These are phyloP conservation scores for Agelas oroides DNA, from an alignment of 37 sponge, comb jelly and placozoan genomes.

Conservation along the genomic window DNA sequence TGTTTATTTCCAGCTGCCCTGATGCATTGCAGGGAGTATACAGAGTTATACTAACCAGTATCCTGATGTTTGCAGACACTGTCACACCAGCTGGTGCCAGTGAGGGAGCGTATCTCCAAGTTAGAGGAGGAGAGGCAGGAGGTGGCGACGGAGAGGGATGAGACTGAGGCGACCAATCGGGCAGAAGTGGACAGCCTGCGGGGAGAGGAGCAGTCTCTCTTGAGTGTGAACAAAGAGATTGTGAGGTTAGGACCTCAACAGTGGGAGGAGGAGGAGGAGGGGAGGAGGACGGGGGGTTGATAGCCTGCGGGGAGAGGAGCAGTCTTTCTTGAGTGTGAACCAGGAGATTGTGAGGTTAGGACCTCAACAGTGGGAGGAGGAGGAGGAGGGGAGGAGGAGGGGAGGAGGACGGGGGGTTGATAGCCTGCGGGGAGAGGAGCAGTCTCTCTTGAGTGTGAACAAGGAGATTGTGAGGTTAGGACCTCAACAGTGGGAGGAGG, in stretches of 20 bases:
- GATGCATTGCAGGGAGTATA: no score
- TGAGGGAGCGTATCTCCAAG: slow-evolving; percentile 45
- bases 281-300: neutral
- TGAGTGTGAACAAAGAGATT: slow-evolving; percentile 6
- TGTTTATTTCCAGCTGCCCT: no score
- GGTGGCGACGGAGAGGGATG: slow-evolving; percentile 24
- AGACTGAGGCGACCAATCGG: slow-evolving; percentile 12
- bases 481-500: neutral
- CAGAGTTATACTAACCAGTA: no score
- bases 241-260: slow-evolving; percentile 5
- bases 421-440: slow-evolving; percentile 3
- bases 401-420: no score
- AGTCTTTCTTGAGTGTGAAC: neutral
- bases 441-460: neutral
- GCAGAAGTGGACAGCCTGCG: slow-evolving; percentile 41
- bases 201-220: slow-evolving; percentile 4
- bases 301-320: neutral
- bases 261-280: no score
- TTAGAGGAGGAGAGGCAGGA: slow-evolving; percentile 22
- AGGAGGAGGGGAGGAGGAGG: no score
- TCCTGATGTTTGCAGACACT: slow-evolving; percentile 18
- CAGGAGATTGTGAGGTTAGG: neutral
- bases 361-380: no score
- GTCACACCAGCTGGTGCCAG: slow-evolving; percentile 30
- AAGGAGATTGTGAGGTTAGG: slow-evolving; percentile 30